A percentile compares a stretch with the other conserved stretches of the same genome.
These are phyloP conservation scores for Anoplopoma fimbria DNA, from an alignment of 2,113 vertebrate genomes.

Conservation along the genomic window DNA sequence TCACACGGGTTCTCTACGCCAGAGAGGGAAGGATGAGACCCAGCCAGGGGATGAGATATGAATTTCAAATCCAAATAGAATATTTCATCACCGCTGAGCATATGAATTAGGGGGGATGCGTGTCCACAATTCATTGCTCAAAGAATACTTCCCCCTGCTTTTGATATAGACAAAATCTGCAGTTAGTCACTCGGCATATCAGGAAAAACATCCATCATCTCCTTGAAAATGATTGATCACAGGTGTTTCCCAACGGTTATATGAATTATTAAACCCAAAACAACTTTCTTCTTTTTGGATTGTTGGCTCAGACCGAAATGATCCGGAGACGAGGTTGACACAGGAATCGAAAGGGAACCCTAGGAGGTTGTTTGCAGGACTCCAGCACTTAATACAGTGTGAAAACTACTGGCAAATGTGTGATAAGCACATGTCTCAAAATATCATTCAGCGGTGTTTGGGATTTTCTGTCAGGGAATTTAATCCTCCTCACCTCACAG, in stretches of 20 bases:
- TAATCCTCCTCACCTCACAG: slow-evolving; percentile 40
- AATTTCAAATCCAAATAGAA: slow-evolving; percentile 72
- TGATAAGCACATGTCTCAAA: slow-evolving; percentile 35
- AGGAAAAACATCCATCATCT: slow-evolving; percentile 33
- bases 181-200: slow-evolving; percentile 8
- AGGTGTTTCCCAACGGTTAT: not conserved
- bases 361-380: slow-evolving; percentile 11
- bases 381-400: slow-evolving; percentile 31
- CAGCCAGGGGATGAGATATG: slow-evolving; percentile 55
- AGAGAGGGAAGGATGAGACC: slow-evolving; percentile 33
- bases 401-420: slow-evolving; percentile 46
- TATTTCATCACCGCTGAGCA: slow-evolving; percentile 73
- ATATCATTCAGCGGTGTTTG: slow-evolving; percentile 37
- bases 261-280: slow-evolving; percentile 13
- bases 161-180: slow-evolving; percentile 52
- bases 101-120: slow-evolving; percentile 53
- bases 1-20: slow-evolving; percentile 33
- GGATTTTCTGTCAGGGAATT: slow-evolving; percentile 39
- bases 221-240: slow-evolving; percentile 27
- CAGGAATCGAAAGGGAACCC: not conserved
- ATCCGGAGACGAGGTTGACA: not conserved
- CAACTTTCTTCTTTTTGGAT: slow-evolving; percentile 4
- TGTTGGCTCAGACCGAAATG: not conserved
- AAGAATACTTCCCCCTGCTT: slow-evolving; percentile 50
- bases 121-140: slow-evolving; percentile 49